Evolutionary conservation across 2,113 vertebrate species (phyloP).

Genomic region (Pimephales promelas): DNA sequence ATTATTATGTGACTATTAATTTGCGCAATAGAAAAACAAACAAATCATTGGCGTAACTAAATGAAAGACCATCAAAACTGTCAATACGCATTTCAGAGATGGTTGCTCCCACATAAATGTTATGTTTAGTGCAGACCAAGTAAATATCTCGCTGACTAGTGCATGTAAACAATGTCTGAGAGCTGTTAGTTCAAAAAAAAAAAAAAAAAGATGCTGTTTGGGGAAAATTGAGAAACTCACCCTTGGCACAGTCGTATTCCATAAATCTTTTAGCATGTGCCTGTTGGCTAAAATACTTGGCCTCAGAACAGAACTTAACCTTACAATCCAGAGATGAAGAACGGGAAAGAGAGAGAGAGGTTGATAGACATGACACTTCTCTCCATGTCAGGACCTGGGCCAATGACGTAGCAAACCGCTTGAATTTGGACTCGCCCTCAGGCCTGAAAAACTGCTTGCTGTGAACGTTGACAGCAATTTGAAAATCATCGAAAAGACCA

Average conservation of each 20-base stretch:
- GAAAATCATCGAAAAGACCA: slow-evolving; percentile 21
- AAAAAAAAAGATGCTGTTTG: slow-evolving; percentile 68
- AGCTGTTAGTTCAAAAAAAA: slow-evolving; percentile 61
- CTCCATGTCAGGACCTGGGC: slow-evolving; percentile 24
- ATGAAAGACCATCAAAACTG: slow-evolving; percentile 28
- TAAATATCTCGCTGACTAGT: slow-evolving; percentile 64
- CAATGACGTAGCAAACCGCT: slow-evolving; percentile 11
- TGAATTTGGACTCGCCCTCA: not conserved
- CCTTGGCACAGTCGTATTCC: slow-evolving; percentile 66
- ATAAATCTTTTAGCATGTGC: slow-evolving; percentile 77
- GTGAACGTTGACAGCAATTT: slow-evolving; percentile 25
- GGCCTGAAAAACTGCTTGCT: not conserved
- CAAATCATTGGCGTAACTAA: slow-evolving; percentile 17
- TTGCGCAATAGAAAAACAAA: not conserved
- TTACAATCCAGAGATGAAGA: slow-evolving; percentile 58
- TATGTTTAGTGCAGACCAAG: slow-evolving; percentile 64
- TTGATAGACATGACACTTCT: slow-evolving; percentile 36
- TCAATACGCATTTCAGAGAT: slow-evolving; percentile 18
- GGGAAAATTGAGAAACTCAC: slow-evolving; percentile 70
- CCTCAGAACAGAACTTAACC: slow-evolving; percentile 71
- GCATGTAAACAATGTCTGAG: slow-evolving; percentile 68
- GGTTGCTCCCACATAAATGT: slow-evolving; percentile 59
- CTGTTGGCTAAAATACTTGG: slow-evolving; percentile 74
- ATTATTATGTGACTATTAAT: slow-evolving; percentile 3
- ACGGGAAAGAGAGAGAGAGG: slow-evolving; percentile 48